Conservation (phyloP, 2,113 vertebrate species). For the Pterocles gutturalis region DNA sequence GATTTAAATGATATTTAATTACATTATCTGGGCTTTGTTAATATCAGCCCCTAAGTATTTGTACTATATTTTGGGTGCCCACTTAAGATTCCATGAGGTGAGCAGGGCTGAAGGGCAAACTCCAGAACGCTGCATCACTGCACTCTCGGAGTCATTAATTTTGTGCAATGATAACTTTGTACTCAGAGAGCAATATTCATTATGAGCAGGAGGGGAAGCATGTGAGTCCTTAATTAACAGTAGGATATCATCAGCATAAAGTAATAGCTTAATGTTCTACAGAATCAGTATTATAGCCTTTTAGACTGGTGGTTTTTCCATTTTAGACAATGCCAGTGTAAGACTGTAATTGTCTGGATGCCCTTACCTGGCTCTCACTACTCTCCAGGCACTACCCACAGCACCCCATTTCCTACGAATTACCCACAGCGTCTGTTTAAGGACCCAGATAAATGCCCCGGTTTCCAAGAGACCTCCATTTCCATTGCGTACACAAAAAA, state of each 20-base stretch:
- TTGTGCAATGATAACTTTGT: conserved; percentile 70
- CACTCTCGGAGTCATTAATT: conserved; percentile 75
- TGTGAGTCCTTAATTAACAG: conserved; percentile 74
- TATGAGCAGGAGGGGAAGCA: conserved; percentile 60
- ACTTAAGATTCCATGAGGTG: conserved; percentile 51
- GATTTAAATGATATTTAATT: conserved; percentile 49
- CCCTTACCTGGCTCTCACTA: background rate
- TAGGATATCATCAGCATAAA: conserved; percentile 73
- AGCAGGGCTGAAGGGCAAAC: conserved; percentile 53
- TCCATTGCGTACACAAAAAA: background rate
- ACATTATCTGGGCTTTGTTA: conserved; percentile 31
- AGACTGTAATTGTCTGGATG: conserved; percentile 17
- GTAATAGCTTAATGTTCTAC: conserved; percentile 62
- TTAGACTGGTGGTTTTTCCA: conserved; percentile 44
- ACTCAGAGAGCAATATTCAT: conserved; percentile 72
- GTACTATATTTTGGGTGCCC: background rate
- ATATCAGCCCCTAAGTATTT: background rate
- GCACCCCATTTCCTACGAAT: background rate
- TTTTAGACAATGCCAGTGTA: background rate
- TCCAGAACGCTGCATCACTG: conserved; percentile 47
- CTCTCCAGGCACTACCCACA: background rate
- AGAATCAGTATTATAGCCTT: conserved; percentile 32
- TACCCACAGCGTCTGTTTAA: background rate
- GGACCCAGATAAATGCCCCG: rapidly evolving
- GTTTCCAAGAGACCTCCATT: background rate